Conservation (phyloP, 64 coral and sea anemone genomes). For the Hydrozoanthus tunicans region DNA sequence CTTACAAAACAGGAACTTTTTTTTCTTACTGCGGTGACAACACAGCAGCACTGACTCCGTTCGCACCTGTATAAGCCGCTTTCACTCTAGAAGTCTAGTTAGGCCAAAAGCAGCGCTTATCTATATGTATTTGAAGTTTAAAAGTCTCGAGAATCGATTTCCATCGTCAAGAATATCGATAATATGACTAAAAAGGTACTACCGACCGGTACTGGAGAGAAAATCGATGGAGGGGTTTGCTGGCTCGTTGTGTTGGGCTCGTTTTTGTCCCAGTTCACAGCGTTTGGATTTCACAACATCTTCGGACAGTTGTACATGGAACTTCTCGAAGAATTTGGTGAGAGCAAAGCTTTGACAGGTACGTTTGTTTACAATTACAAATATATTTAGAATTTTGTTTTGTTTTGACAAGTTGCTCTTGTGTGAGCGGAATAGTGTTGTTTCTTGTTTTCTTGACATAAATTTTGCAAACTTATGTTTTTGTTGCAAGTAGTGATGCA, state of each 20-base stretch:
- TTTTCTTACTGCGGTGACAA: background rate
- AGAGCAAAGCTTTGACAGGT: slow-evolving; percentile 81
- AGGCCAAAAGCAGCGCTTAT: background rate
- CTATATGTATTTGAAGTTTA: background rate
- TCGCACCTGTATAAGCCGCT: background rate
- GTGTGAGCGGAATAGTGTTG: no score
- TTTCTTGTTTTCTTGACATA: no score
- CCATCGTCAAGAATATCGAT: no score
- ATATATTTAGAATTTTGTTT: no score
- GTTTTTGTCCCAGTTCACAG: slow-evolving; percentile 72
- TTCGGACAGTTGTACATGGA: slow-evolving; percentile 85
- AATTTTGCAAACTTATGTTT: no score
- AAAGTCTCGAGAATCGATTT: background rate
- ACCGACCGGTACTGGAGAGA: background rate
- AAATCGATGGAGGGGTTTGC: slow-evolving; percentile 69
- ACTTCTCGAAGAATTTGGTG: slow-evolving; percentile 68
- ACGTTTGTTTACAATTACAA: background rate
- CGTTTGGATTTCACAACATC: slow-evolving; percentile 70
- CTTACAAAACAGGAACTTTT: background rate
- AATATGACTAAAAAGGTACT: background rate
- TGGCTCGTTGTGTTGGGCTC: slow-evolving; percentile 75
- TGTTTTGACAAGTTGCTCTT: no score
- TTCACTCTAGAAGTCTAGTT: background rate
- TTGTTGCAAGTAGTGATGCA: no score
- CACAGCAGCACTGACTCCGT: background rate